A percentile compares a stretch with the other conserved stretches of the same genome.
Conservation (phyloP, 2,888 invertebrate genomes). For the Campoplex nolae region DNA sequence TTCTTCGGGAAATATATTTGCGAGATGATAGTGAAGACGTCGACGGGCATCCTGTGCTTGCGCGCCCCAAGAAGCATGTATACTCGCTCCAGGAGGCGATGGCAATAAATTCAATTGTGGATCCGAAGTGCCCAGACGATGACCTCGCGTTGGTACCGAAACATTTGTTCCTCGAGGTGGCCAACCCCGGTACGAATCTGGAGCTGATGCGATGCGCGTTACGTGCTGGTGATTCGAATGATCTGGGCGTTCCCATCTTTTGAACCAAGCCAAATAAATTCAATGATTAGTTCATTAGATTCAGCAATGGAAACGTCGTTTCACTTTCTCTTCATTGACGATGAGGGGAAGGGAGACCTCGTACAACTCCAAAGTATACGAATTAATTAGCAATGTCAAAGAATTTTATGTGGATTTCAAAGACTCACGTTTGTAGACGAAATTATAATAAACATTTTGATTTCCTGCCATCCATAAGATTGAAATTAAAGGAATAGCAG, state of each 20-base stretch:
- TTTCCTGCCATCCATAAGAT: no score
- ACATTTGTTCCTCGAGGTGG: slow-evolving; percentile 82
- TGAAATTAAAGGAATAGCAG: no score
- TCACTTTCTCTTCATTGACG: background rate
- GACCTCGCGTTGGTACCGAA: slow-evolving; percentile 78
- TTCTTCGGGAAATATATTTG: slow-evolving; percentile 96
- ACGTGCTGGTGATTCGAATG: slow-evolving; percentile 86
- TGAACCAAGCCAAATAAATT: background rate
- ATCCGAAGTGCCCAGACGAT: slow-evolving; percentile 86
- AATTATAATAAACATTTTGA: no score
- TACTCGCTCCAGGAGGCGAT: slow-evolving; percentile 84
- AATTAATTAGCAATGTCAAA: no score
- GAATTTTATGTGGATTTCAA: no score
- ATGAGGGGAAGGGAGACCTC: background rate
- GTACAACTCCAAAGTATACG: no score
- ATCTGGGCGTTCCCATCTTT: slow-evolving; percentile 79
- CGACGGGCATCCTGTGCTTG: slow-evolving; percentile 89
- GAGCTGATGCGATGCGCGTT: slow-evolving; percentile 91
- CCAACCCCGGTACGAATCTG: slow-evolving; percentile 87
- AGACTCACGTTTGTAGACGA: no score
- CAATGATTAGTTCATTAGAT: background rate
- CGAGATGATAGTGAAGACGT: slow-evolving; percentile 93
- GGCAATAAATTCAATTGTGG: slow-evolving; percentile 87
- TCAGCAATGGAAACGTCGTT: background rate
- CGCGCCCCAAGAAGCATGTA: slow-evolving; percentile 79